Base-by-base conservation (phyloP, 2,888 invertebrate genomes). In the Leptarthrus brevirostris region DNA sequence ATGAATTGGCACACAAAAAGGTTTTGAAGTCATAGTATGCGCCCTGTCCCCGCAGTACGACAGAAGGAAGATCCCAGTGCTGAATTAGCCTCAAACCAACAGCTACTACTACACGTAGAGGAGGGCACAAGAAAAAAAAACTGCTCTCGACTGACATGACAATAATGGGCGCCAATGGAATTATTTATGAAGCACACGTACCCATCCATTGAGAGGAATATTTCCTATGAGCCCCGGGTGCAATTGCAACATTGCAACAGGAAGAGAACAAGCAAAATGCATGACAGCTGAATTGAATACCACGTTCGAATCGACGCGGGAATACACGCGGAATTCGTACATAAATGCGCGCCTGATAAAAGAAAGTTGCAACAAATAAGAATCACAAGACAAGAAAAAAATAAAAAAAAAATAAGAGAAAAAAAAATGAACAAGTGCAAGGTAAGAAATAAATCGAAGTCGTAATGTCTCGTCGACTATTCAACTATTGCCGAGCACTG, bases 151-250 rank as follows among this genome's bases (percentile, higher is more conserved):
- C 34, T 30, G 69, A 52, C 69, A 52, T 52, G 69, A 69, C 69
- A 69, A 52, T 52, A 52, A 69, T 69, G 54, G 74, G 74, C 74
- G 74, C 74, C 74, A 74, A 72, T 52, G 54, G 53, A 64, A 64
- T 72, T 72, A 74, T 74, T 74, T 74, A 74, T 74, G 71, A 70
- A 44, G 49, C 64, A 52, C 74, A 74, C 74, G 64, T 74, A 72
- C 64, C 69, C 52, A n/a, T 52, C 52, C 69, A 69, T 69, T 52
- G 30, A 69, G 34, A 52, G 30, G 52, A 30, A 52, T 52, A 52
- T 22, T 30, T 44, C 34, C 64, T 26, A 47, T 47, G 64, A 64
- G 44, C 40, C 24, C 47, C 24, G 34, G 22, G 22, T 10, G 22
- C n/a, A 44, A 64, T 14, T 22, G 22, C 40, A 64, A 30, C 34